Conservation (phyloP, 2,797 vertebrate species). For the Paguma larvata region DNA sequence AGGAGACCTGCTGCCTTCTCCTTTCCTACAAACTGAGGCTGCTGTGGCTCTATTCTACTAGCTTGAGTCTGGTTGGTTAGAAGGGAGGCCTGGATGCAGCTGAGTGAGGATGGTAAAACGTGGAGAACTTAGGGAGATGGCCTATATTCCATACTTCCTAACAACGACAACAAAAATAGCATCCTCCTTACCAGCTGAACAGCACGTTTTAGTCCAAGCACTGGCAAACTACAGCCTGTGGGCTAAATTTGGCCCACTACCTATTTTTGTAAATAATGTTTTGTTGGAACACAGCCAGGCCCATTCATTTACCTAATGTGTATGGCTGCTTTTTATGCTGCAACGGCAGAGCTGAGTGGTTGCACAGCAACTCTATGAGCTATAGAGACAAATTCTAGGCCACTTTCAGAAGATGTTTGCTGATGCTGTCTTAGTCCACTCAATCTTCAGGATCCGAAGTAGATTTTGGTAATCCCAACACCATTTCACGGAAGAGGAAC, state of each 20-base stretch:
- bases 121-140: neutral
- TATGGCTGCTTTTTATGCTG: neutral
- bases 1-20: neutral
- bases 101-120: neutral
- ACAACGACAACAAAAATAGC: neutral
- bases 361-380: neutral
- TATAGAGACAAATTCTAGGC: neutral
- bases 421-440: neutral
- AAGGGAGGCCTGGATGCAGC: neutral
- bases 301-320: neutral
- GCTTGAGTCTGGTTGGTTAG: neutral
- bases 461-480: neutral
- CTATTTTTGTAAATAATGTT: neutral
- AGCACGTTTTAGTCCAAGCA: neutral
- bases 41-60: neutral
- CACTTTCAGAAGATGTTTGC: neutral
- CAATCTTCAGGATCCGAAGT: neutral
- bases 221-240: neutral
- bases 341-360: neutral
- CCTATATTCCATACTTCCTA: neutral
- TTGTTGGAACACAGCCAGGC: neutral
- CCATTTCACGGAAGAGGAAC: neutral
- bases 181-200: neutral
- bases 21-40: neutral
- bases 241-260: neutral